Evolutionary conservation across 1,140 invertebrate genomes (phyloP).

Genomic region (Augochlora pura): DNA sequence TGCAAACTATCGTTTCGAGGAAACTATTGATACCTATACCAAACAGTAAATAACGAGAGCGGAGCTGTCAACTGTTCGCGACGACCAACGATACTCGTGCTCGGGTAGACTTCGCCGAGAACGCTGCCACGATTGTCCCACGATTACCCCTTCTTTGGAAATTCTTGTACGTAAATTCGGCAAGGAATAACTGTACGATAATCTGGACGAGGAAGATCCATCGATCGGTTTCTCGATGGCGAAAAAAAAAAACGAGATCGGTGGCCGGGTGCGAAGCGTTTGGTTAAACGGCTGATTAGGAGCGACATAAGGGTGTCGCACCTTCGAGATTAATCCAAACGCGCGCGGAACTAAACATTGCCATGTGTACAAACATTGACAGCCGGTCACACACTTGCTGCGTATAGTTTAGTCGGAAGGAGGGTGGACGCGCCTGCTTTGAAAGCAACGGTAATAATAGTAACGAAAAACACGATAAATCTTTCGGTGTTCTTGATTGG

Average conservation of each 20-base stretch:
- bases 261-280: constrained; percentile 20
- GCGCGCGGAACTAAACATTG: constrained; percentile 63
- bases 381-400: constrained; percentile 67
- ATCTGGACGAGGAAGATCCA: no score
- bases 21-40: constrained; percentile 69
- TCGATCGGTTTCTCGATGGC: neutral
- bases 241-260: constrained; percentile 16
- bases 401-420: constrained; percentile 48
- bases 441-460: neutral
- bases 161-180: no score
- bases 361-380: constrained; percentile 70
- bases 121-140: no score
- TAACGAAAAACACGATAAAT: neutral
- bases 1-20: constrained; percentile 67
- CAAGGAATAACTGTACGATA: no score
- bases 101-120: no score
- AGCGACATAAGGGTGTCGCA: constrained; percentile 54
- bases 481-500: neutral
- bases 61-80: neutral
- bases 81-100: neutral
- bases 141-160: no score
- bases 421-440: constrained; percentile 4
- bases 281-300: constrained; percentile 44
- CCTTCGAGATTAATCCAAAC: constrained; percentile 56
- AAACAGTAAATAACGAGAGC: constrained; percentile 15